These are phyloP conservation scores for Phalacrocorax carbo DNA, from an alignment of 2,113 vertebrate genomes.

Conservation along the genomic window DNA sequence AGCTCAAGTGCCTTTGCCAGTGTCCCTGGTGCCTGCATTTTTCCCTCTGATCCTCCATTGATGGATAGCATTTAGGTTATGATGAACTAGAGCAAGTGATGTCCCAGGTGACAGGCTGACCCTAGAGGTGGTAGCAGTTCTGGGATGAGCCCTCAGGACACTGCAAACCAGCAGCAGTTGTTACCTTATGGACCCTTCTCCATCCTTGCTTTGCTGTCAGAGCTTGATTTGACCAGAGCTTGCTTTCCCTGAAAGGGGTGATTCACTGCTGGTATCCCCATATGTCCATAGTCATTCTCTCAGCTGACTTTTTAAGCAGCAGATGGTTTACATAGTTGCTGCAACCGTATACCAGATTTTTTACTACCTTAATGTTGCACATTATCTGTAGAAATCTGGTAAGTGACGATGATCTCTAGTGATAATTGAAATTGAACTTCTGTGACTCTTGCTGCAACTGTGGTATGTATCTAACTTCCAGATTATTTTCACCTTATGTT, in stretches of 20 bases:
- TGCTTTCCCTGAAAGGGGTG: background rate
- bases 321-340: conserved; percentile 49
- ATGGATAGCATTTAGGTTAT: background rate
- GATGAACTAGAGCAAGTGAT: background rate
- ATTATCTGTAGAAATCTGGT: conserved; percentile 32
- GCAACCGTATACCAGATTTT: conserved; percentile 24
- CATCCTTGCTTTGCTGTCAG: background rate
- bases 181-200: background rate
- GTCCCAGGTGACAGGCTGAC: background rate
- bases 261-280: conserved; percentile 3
- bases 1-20: background rate
- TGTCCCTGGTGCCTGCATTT: background rate
- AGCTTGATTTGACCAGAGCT: background rate
- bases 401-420: conserved; percentile 22
- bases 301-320: conserved; percentile 24
- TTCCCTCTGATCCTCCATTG: background rate
- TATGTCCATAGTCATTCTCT: conserved; percentile 19
- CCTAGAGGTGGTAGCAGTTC: background rate
- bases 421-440: conserved; percentile 50
- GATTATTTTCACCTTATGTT: conserved; percentile 5
- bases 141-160: background rate
- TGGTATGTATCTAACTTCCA: background rate
- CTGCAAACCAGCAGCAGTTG: background rate
- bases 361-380: conserved; percentile 47
- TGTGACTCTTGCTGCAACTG: background rate